These are phyloP conservation scores for Halcyon smyrnensis DNA, from an alignment of 2,797 vertebrate species.

Conservation along the genomic window DNA sequence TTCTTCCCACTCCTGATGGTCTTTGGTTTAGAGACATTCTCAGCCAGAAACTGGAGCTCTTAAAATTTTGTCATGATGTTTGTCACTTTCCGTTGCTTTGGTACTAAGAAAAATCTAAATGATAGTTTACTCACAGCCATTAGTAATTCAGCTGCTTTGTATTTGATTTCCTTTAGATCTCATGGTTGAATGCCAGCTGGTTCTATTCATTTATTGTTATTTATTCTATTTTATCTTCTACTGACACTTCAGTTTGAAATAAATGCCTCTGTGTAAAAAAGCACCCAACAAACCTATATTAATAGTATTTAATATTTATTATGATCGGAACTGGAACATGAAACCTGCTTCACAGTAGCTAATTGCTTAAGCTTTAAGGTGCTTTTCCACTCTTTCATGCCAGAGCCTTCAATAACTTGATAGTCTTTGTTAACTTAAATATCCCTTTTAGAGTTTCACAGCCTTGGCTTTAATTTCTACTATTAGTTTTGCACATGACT, in stretches of 20 bases:
- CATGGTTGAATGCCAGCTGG: constrained; percentile 36
- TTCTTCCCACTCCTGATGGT: background rate
- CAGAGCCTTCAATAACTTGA: background rate
- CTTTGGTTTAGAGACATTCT: background rate
- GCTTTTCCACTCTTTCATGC: background rate
- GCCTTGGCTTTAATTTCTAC: background rate
- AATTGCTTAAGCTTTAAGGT: constrained; percentile 36
- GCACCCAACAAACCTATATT: constrained; percentile 6
- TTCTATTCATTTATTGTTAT: constrained; percentile 49
- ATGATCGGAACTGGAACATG: constrained; percentile 18
- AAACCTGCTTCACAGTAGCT: constrained; percentile 20
- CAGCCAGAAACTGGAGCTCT: background rate
- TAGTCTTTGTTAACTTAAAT: background rate
- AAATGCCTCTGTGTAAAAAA: background rate
- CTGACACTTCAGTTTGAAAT: constrained; percentile 3
- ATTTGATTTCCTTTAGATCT: constrained; percentile 46
- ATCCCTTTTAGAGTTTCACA: background rate
- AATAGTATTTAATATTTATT: constrained; percentile 55
- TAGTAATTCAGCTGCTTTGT: constrained; percentile 38
- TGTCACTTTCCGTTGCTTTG: background rate
- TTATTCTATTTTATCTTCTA: constrained; percentile 40
- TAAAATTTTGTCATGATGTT: background rate
- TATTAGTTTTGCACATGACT: background rate
- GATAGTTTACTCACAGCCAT: background rate
- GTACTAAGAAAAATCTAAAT: background rate